Evolutionary conservation across 2,113 vertebrate genomes (phyloP), one percentile per base, ranked within the genome.

Genomic region (Pollachius pollachius): DNA sequence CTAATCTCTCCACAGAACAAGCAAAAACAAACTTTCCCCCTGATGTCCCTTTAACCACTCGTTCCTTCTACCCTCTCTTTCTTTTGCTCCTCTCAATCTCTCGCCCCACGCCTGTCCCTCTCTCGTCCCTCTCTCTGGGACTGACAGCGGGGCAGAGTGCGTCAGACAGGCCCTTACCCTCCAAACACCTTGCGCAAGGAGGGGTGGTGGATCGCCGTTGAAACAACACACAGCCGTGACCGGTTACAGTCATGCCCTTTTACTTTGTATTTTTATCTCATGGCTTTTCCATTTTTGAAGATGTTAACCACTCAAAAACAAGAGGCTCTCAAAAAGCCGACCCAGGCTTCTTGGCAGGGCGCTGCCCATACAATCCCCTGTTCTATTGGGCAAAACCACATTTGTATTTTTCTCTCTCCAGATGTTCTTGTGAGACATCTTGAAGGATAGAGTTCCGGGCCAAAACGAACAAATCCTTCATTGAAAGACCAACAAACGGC

Each of bases 401-500:
- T 81, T 89, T 58, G 41, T 48, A 41, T 41, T 41, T 9, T 34
- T 48, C 11, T 48, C 41, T 48, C 79, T 85, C 81, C 85, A 85
- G 81, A 87, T 87, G 81, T 84, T 84, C 73, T 59, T 48, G 68
- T 9, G 75, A 78, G 69, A 78, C 76, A 67, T 78, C 62, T 67
- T 69, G 52, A 64, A 48, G 21, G 64, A 16, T 74, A 74, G 70
- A 37, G 34, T 62, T 61, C 64, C 59, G 23, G 68, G 85, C 81
- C 79, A 81, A 85, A 68, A 75, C 78, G 78, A 84, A 82, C 86
- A 83, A 76, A 61, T 52, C 15, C 52, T 56, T 13, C 7, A 62
- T 77, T 73, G 62, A 83, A 81, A 78, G 65, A 77, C 48, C 68
- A 25, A 69, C 69, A 77, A 74, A 72, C 57, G 8, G 25, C 54